Evolutionary conservation across 53 echinoderm and acorn worm genomes (phyloP).

Genomic region (Holothuria scabra): DNA sequence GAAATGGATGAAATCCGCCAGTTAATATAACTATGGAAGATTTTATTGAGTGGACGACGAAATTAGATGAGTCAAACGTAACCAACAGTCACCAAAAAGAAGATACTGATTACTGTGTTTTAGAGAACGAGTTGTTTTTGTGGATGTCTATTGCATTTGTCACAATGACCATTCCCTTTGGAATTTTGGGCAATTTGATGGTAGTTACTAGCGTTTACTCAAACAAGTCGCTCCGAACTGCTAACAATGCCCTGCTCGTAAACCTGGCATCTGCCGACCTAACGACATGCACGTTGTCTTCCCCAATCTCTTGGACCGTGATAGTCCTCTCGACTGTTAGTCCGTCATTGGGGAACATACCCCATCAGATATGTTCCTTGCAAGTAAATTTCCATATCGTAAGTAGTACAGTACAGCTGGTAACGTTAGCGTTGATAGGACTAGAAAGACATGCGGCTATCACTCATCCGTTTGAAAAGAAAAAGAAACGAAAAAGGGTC

Average conservation of each 20-base stretch:
- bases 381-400: conserved; percentile 74
- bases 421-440: conserved; percentile 67
- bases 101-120: no score
- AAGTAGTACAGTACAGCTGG: conserved; percentile 73
- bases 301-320: conserved; percentile 58
- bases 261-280: conserved; percentile 83
- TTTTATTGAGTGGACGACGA: no score
- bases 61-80: no score
- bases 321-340: conserved; percentile 41
- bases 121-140: conserved; percentile 25
- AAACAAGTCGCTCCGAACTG: conserved; percentile 64
- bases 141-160: conserved; percentile 54
- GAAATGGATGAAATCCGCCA: no score
- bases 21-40: no score
- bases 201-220: conserved; percentile 83
- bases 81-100: no score
- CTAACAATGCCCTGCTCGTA: conserved; percentile 87
- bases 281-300: conserved; percentile 57
- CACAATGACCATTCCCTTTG: conserved; percentile 62
- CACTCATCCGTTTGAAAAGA: conserved; percentile 79
- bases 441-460: conserved; percentile 86
- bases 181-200: conserved; percentile 73
- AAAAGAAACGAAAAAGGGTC: conserved; percentile 71
- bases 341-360: conserved; percentile 31
- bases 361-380: conserved; percentile 52